Conservation (phyloP, 2,113 vertebrate genomes). For the Ptilonorhynchus violaceus region DNA sequence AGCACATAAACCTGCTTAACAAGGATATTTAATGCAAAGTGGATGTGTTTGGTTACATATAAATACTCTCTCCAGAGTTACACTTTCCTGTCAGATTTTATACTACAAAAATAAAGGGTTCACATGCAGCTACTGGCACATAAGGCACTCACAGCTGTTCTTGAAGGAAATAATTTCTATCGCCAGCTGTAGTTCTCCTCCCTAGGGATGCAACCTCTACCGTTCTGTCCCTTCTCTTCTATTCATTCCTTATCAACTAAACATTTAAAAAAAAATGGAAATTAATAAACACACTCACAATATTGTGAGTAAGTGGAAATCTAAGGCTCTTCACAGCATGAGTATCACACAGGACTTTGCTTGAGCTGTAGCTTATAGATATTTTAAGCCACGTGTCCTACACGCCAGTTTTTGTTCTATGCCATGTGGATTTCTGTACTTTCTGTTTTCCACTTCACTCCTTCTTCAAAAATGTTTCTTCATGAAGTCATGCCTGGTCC, state of each 20-base stretch:
- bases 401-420: neutral
- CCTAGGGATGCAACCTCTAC: constrained; percentile 23
- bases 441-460: neutral
- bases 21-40: constrained; percentile 37
- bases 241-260: neutral
- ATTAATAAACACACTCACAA: neutral
- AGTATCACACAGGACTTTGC: neutral
- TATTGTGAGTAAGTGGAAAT: neutral
- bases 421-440: accelerated
- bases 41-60: constrained; percentile 4
- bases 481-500: neutral
- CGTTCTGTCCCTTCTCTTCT: constrained; percentile 32
- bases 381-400: neutral
- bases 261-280: neutral
- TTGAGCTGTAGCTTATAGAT: accelerated
- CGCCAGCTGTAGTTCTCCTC: constrained; percentile 41
- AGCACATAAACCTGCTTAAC: constrained; percentile 22
- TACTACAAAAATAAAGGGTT: constrained; percentile 35
- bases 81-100: constrained; percentile 39
- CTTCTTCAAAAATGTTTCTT: neutral
- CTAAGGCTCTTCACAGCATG: neutral
- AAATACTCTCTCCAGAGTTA: constrained; percentile 19
- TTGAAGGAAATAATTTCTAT: constrained; percentile 51
- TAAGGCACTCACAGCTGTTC: constrained; percentile 52
- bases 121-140: constrained; percentile 29